Evolutionary conservation across 2,113 vertebrate species (phyloP), one percentile per base, ranked within the genome.

Genomic region (Pelobates fuscus): DNA sequence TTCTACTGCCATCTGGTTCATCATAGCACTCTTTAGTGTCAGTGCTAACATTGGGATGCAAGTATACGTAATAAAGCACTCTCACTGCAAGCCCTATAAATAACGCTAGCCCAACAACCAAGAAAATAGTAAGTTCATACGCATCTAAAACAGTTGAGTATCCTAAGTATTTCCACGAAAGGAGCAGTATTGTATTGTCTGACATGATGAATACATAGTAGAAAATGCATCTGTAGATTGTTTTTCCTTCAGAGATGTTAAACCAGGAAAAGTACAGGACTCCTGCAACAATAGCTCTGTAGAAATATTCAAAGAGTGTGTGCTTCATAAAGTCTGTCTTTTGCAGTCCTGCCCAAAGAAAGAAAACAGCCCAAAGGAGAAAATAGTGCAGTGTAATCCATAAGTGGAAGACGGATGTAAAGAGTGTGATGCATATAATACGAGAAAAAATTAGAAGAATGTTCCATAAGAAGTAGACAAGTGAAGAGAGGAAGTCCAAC

Each of bases 241-340:
- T 97, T 5, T 54, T 86, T 0, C 96, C 96, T 30, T 86, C 91
- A 0, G 91, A 82, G 70, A 98, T 93, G 0, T 95, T 98, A 79
- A 98, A 98, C 97, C 97, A 98, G 84, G 94, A 96, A 91, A 99
- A 98, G 82, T 98, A 98, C 80, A 96, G 95, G 63, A 98, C 93
- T 43, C 94, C 83, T 0, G 93, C 96, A 21, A 98, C 89, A 0
- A 89, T 72, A 61, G 86, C 91, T 14, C 94, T 91, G 87, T 98
- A 99, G 3, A 97, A 89, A 88, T 91, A 88, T 85, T 98, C 96
- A 0, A 92, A 88, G 0, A 55, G n/a, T 0, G 37, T 1, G 0
- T 84, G 89, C 8, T 94, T 94, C 95, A 98, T 99, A 62, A 98
- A 95, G 75, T 87, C 54, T 0, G 97, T 98, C 62, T 71, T 80